phyloP scores from a whole-genome alignment of 1,140 invertebrate species.

The Chironomus striatipennis region DNA sequence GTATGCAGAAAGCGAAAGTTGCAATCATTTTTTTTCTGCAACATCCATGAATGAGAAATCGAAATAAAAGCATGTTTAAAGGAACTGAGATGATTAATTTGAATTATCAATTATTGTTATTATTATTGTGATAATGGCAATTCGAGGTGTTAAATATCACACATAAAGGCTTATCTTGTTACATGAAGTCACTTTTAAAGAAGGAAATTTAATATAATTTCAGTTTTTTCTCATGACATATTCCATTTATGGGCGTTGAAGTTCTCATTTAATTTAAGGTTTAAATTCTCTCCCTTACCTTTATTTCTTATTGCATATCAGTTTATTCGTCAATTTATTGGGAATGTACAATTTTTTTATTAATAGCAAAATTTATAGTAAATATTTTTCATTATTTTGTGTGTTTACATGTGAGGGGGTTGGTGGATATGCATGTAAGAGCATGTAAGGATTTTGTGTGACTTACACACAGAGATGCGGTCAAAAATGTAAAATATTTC shows the following conservation, averaged over 20 bases:
- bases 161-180: background rate
- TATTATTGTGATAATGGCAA: background rate
- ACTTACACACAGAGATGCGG: no score
- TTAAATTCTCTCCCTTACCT: background rate
- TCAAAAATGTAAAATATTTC: no score
- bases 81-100: background rate
- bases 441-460: no score
- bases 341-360: no score
- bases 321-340: background rate
- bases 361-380: no score
- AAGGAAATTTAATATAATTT: background rate
- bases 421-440: no score
- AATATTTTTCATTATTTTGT: no score
- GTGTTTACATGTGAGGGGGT: no score
- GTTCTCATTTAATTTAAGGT: background rate
- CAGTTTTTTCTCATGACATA: background rate
- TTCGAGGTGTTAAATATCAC: background rate
- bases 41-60: background rate
- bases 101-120: background rate
- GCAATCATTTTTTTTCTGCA: background rate
- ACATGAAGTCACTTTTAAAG: background rate
- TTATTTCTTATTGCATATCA: background rate
- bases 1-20: background rate
- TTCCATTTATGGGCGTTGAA: conserved; percentile 21
- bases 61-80: no score